Conservation (phyloP, 2,797 vertebrate species). For the Margarornis squamiger region DNA sequence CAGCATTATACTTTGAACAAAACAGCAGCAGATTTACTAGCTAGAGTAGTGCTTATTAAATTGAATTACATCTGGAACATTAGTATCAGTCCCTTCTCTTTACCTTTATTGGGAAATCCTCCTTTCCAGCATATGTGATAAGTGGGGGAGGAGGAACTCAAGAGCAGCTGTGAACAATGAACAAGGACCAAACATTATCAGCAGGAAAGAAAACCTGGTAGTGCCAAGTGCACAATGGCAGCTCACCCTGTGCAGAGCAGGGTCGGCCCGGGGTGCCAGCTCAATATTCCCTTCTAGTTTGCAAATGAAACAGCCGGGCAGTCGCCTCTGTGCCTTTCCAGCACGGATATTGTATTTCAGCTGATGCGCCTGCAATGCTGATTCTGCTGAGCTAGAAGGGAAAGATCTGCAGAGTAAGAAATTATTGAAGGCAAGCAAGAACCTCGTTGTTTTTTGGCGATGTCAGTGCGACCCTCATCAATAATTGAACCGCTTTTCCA, state of each 20-base stretch:
- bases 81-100: conserved; percentile 13
- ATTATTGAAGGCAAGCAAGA: conserved; percentile 48
- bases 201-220: neutral
- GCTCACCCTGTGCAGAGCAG: neutral
- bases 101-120: conserved; percentile 48
- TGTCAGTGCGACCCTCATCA: conserved; percentile 63
- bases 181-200: conserved; percentile 9
- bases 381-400: conserved; percentile 40
- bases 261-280: neutral
- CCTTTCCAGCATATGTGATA: neutral
- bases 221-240: neutral
- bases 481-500: conserved; percentile 77
- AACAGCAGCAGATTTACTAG: conserved; percentile 13
- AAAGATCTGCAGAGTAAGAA: conserved; percentile 52
- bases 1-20: neutral
- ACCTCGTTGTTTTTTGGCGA: conserved; percentile 38
- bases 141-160: conserved; percentile 31
- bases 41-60: conserved; percentile 22
- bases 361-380: conserved; percentile 4
- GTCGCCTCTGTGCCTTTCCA: conserved; percentile 4
- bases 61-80: neutral
- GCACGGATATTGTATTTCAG: neutral
- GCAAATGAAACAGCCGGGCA: neutral
- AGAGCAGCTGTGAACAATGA: conserved; percentile 40
- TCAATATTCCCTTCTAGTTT: neutral